Base-by-base conservation (phyloP, 2,888 invertebrate species). In the Microplitis manilae region DNA sequence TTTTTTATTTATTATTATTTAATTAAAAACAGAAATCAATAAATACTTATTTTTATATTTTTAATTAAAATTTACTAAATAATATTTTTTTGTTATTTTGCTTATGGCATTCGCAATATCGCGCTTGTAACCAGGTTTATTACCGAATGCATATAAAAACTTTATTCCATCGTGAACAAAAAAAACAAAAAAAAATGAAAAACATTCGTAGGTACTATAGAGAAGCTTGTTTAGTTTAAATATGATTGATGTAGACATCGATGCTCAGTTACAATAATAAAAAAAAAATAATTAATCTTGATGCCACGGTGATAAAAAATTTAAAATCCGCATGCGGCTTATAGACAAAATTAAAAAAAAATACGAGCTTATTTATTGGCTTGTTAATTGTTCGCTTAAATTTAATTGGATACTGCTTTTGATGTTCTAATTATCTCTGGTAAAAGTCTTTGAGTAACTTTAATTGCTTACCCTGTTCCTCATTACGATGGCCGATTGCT, bases 61-160 rank as follows among this genome's bases (percentile, higher is more conserved):
- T 40, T 40, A 40, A n/a, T 40, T 68, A 40, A 40, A n/a, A 40
- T 15, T 9, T 40, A 15, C 39, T 1, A 40, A 15, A 40, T 40
- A 15, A 39, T 38, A 68, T 40, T 68, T 8, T 68, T 40, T n/a
- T 68, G n/a, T 68, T 68, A 38, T 40, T 6, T 68, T n/a, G 39
- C 68, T 15, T 30, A 7, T n/a, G 68, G 40, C 17, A 68, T 40
- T 50, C 50, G 50, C 50, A 50, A 50, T 50, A 50, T 17, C 15
- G 17, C 20, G 64, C 64, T 20, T 64, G 64, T 64, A 13, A 15
- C 64, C 20, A 20, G 64, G 20, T 17, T 20, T 20, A 64, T 64
- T 64, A 64, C 20, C 8, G 20, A 20, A 20, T 64, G 17, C 17
- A 7, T 20, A 64, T 30, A 17, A 64, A 17, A 64, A 64, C 8